Conservation (phyloP, 1,140 invertebrate species). For the Hycleus phaleratus region DNA sequence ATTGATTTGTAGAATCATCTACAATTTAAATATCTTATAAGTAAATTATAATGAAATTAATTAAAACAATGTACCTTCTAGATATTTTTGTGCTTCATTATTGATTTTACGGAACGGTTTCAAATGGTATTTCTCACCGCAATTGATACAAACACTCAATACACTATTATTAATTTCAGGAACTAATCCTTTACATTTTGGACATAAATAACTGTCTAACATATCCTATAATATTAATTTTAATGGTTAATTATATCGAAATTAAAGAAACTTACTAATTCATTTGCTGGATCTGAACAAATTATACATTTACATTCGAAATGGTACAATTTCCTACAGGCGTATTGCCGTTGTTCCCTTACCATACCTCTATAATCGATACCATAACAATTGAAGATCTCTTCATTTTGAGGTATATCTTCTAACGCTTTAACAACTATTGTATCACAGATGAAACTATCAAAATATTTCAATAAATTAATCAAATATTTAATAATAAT, state of each 20-base stretch:
- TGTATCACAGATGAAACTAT: constrained; percentile 32
- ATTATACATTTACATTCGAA: constrained; percentile 37
- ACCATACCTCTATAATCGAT: constrained; percentile 30
- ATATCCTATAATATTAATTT: constrained; percentile 22
- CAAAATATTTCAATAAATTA: constrained; percentile 8
- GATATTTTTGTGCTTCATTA: constrained; percentile 27
- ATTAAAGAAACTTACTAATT: constrained; percentile 20
- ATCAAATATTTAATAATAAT: neutral
- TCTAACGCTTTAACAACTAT: constrained; percentile 35
- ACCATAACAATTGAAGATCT: constrained; percentile 40
- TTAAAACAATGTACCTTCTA: constrained; percentile 20
- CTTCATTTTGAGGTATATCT: constrained; percentile 32
- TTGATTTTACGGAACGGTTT: constrained; percentile 25
- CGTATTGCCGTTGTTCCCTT: constrained; percentile 27
- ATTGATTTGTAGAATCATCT: constrained; percentile 23
- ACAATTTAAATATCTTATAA: constrained; percentile 1
- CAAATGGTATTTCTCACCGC: constrained; percentile 23
- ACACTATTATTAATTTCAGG: constrained; percentile 21
- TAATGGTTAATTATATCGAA: neutral
- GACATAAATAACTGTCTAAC: constrained; percentile 29
- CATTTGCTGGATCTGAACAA: constrained; percentile 28
- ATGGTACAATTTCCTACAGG: constrained; percentile 30
- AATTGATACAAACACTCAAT: constrained; percentile 22
- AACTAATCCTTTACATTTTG: constrained; percentile 28
- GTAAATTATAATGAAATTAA: neutral